A percentile compares a stretch with the other conserved stretches of the same genome.
Conservation (phyloP, 1,140 invertebrate genomes). For the Heliconius nattereri region DNA sequence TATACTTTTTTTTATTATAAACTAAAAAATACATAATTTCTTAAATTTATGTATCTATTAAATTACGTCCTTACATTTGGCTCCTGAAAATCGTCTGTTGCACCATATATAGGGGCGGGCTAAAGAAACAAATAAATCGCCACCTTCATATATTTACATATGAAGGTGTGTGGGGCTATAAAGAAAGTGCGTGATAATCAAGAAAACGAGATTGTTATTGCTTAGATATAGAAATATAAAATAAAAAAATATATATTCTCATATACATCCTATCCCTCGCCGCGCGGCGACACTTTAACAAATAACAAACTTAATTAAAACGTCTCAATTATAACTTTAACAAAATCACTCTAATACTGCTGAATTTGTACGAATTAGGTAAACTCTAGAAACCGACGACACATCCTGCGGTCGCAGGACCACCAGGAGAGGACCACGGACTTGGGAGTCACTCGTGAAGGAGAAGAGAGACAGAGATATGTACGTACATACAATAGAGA, state of each 20-base stretch:
- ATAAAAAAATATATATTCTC: constrained; percentile 36
- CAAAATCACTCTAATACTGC: constrained; percentile 81
- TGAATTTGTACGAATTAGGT: constrained; percentile 80
- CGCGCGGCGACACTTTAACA: constrained; percentile 70
- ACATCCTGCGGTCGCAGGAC: constrained; percentile 61
- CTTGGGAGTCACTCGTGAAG: background rate
- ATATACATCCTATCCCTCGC: constrained; percentile 39
- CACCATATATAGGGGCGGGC: constrained; percentile 26
- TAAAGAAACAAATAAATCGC: constrained; percentile 11
- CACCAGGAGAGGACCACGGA: background rate
- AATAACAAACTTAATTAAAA: constrained; percentile 81
- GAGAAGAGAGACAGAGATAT: background rate
- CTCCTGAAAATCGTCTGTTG: constrained; percentile 52
- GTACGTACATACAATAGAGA: constrained; percentile 20
- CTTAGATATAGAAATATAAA: constrained; percentile 32
- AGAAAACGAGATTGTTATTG: constrained; percentile 39
- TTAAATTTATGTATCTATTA: constrained; percentile 67
- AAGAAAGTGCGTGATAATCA: constrained; percentile 25
- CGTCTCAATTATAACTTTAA: constrained; percentile 79
- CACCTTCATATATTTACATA: background rate
- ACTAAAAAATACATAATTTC: constrained; percentile 64
- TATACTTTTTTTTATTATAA: constrained; percentile 50
- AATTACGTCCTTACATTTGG: constrained; percentile 76
- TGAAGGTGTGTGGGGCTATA: background rate
- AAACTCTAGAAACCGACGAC: constrained; percentile 67